Conservation (phyloP, 2,113 vertebrate species). For the pig (Sus scrofa) region DNA sequence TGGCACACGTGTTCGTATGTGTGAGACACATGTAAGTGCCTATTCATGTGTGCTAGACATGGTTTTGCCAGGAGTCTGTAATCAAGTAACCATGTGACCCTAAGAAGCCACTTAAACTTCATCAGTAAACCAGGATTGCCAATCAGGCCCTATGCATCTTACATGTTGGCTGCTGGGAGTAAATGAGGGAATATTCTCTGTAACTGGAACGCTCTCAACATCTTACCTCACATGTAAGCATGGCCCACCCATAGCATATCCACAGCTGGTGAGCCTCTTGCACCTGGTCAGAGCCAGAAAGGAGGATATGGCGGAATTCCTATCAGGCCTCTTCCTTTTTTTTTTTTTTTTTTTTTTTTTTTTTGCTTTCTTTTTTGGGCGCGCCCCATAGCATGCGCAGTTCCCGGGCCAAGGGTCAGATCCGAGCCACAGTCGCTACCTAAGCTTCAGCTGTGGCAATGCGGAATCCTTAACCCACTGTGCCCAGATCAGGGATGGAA, state of each 20-base stretch:
- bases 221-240: background rate
- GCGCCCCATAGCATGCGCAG: no score
- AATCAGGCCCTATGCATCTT: background rate
- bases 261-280: background rate
- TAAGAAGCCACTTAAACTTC: constrained; percentile 5
- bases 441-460: no score
- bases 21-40: background rate
- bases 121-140: background rate
- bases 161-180: background rate
- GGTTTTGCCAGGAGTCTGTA: background rate
- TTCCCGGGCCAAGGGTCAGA: no score
- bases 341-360: no score
- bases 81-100: background rate
- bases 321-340: no score
- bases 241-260: background rate
- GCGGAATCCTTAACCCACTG: no score
- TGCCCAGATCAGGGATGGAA: no score
- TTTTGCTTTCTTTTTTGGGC: no score
- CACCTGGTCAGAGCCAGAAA: background rate
- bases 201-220: background rate
- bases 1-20: background rate
- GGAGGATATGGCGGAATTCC: background rate
- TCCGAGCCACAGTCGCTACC: no score
- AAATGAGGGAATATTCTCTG: background rate
- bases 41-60: background rate